Base-by-base conservation (phyloP, 2,888 invertebrate genomes). In the Beris morrisii region DNA sequence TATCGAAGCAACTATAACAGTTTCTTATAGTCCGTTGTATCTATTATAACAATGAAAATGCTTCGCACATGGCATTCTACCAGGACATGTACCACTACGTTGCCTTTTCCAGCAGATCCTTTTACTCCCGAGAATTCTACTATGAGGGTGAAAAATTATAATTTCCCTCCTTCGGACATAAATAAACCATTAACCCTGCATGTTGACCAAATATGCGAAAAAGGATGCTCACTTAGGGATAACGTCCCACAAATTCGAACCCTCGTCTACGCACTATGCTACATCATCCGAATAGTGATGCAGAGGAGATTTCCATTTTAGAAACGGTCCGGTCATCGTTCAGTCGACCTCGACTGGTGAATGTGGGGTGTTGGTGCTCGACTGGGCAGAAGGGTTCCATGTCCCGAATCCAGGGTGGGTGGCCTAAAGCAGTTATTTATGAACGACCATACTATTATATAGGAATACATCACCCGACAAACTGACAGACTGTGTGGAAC, bases 191-290 rank as follows among this genome's bases (percentile, higher is more conserved):
- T 64, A 67, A 64, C 65, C 57, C 66, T 66, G 53, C 56, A 68
- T 56, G 61, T 66, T 66, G 68, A 43, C 66, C 64, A 58, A 68
- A 68, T 68, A 68, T 68, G 68, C 64, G 68, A 68, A 53, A 68
- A 68, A 68, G 68, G 68, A 68, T 68, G 68, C 68, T 68, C 68
- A 68, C 68, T 68, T 68, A 68, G 66, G 68, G 64, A 56, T 61
- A 66, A 66, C 68, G 68, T 64, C 64, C 64, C 64, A 64, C 64
- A 64, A 64, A 66, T 65, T 56, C 57, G 28, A 56, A 55, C 53
- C 61, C 61, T 61, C 52, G 61, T 61, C 61, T 61, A 61, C 52
- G 61, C 50, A 15, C 22, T 50, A 52, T 61, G 61, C 61, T 61
- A 50, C 61, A 61, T 61, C 61, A 61, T 61, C 52, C 61, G 61